A percentile compares a stretch with the other conserved stretches of the same genome.
phyloP scores from a whole-genome alignment of 2,888 invertebrate genomes.

The Platycnemis pennipes region DNA sequence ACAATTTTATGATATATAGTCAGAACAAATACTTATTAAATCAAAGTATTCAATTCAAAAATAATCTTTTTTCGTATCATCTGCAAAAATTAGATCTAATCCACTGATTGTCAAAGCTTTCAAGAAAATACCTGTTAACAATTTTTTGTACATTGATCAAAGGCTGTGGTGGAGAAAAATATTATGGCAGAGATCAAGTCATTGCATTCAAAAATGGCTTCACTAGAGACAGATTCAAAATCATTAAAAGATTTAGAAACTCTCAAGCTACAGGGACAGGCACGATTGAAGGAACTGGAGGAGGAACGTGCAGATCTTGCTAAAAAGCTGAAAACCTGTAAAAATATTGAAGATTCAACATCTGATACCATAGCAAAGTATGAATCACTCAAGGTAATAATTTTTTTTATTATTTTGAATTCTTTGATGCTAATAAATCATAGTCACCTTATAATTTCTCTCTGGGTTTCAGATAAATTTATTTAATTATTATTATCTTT shows the following conservation, averaged over 20 bases:
- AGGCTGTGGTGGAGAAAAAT: constrained; percentile 13
- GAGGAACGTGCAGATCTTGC: constrained; percentile 5
- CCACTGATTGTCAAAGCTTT: not conserved
- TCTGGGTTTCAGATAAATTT: too few relatives aligned
- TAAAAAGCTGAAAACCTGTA: constrained; percentile 24
- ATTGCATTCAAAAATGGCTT: constrained; percentile 42
- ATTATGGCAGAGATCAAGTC: constrained; percentile 33
- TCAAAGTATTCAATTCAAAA: too few relatives aligned
- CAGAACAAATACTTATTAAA: too few relatives aligned
- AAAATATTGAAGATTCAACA: not conserved
- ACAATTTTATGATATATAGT: too few relatives aligned
- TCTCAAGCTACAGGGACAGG: not conserved
- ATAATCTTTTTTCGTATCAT: too few relatives aligned
- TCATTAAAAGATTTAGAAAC: constrained; percentile 41
- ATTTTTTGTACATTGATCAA: not conserved
- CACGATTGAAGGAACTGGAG: constrained; percentile 8
- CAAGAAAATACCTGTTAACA: not conserved
- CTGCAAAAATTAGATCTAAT: too few relatives aligned
- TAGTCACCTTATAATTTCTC: too few relatives aligned
- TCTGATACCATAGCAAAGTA: constrained; percentile 5
- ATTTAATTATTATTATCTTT: too few relatives aligned
- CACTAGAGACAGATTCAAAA: constrained; percentile 23
- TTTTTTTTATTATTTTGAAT: too few relatives aligned
- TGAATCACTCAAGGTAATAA: constrained; percentile 40
- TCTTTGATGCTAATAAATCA: too few relatives aligned